A percentile compares a stretch with the other conserved stretches of the same genome.
These are phyloP conservation scores for Lepidonotus clava DNA, from an alignment of 2,888 invertebrate genomes.

Conservation along the genomic window DNA sequence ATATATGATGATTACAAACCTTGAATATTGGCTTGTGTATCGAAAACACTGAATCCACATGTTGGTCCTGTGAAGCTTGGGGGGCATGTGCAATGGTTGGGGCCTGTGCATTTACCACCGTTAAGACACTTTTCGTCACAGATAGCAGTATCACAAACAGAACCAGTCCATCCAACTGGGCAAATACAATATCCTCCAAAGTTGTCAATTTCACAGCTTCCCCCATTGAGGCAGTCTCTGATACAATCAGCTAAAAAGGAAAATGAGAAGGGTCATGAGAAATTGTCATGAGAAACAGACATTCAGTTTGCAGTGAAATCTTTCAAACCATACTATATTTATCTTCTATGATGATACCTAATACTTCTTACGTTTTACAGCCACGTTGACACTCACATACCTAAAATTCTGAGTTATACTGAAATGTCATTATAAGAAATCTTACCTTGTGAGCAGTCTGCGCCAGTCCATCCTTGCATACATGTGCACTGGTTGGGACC, in stretches of 20 bases:
- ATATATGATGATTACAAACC: background rate
- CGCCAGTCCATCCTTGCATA: conserved; percentile 34
- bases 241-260: conserved; percentile 87
- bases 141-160: conserved; percentile 35
- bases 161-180: conserved; percentile 16
- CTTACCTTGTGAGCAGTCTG: conserved; percentile 14
- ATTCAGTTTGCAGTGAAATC: no score
- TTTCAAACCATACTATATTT: no score
- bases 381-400: no score
- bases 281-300: no score
- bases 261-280: background rate
- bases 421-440: background rate
- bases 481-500: conserved; percentile 52
- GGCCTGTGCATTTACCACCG: conserved; percentile 57
- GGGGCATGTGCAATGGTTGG: conserved; percentile 89
- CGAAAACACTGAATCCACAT: conserved; percentile 72
- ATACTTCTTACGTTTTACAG: no score
- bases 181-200: conserved; percentile 9
- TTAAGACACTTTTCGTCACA: conserved; percentile 49
- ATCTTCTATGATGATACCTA: no score
- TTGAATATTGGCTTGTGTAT: conserved; percentile 9
- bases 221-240: conserved; percentile 92
- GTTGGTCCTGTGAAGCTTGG: conserved; percentile 93
- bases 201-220: conserved; percentile 87
- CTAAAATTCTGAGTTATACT: background rate